Conservation (phyloP, 2,797 vertebrate species). For the Danio jaintianensis region DNA sequence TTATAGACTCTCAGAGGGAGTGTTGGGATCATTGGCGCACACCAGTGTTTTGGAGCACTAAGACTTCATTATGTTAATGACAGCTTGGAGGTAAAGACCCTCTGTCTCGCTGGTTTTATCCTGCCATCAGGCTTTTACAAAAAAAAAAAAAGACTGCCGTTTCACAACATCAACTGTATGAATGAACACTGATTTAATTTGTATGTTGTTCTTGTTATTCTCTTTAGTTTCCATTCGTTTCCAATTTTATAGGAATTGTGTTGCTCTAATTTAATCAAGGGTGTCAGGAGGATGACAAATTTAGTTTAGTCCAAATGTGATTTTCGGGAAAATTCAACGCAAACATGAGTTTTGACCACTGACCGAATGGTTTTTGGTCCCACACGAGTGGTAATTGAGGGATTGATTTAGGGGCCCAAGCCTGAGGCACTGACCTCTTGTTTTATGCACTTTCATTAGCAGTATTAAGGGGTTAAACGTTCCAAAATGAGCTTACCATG, state of each 20-base stretch:
- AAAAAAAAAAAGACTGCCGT: conserved; percentile 30
- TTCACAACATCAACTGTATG: conserved; percentile 25
- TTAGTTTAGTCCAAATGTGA: conserved; percentile 44
- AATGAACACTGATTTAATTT: conserved; percentile 32
- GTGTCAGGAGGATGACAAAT: conserved; percentile 39
- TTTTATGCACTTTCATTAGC: conserved; percentile 53
- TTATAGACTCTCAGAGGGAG: conserved; percentile 72
- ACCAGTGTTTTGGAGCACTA: conserved; percentile 68
- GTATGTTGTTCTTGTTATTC: conserved; percentile 22
- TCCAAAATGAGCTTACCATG: conserved; percentile 38
- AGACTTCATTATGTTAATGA: conserved; percentile 77
- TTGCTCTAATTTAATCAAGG: conserved; percentile 62
- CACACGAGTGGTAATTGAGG: conserved; percentile 42
- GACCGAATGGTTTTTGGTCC: conserved; percentile 28
- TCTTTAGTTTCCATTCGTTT: conserved; percentile 39
- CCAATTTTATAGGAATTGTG: conserved; percentile 57
- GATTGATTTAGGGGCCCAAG: conserved; percentile 42
- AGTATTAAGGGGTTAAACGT: conserved; percentile 40
- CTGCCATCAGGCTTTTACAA: conserved; percentile 16
- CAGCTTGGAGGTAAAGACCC: conserved; percentile 65
- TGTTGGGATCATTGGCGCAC: conserved; percentile 64
- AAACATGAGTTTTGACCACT: conserved; percentile 39
- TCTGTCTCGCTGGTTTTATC: conserved; percentile 40
- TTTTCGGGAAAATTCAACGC: conserved; percentile 41
- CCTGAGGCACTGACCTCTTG: conserved; percentile 49